A percentile compares a stretch with the other conserved stretches of the same genome.
phyloP scores from a whole-genome alignment of 1,140 invertebrate genomes.

The Brachionus rotundiformis region DNA sequence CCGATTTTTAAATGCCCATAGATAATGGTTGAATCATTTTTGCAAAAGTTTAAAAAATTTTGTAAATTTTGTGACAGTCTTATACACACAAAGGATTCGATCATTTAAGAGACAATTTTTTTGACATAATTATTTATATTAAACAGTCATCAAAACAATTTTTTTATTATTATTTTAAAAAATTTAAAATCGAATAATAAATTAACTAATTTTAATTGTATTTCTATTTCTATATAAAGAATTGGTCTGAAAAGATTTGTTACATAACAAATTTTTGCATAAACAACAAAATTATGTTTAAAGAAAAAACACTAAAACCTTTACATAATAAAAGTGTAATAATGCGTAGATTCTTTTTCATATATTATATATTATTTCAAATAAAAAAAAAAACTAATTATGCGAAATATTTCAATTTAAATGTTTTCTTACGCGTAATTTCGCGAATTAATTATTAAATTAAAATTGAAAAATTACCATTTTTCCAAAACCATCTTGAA shows the following conservation, averaged over 20 bases:
- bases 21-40: too few species aligned
- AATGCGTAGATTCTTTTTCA: neutral
- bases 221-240: neutral
- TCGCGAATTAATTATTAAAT: conserved; percentile 16
- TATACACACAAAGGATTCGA: too few species aligned
- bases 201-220: too few species aligned
- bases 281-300: neutral
- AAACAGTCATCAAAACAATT: too few species aligned
- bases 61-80: too few species aligned
- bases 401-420: conserved; percentile 15
- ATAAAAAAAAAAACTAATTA: neutral
- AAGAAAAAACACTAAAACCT: neutral
- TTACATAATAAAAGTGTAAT: neutral
- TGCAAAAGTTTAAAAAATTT: too few species aligned
- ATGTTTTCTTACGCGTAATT: conserved; percentile 20
- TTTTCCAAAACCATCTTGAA: neutral
- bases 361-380: conserved; percentile 14
- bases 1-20: too few species aligned
- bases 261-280: conserved; percentile 10
- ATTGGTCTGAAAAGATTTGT: neutral
- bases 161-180: too few species aligned
- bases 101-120: too few species aligned
- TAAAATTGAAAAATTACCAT: neutral
- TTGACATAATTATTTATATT: too few species aligned
- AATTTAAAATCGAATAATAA: too few species aligned